Base-by-base conservation (phyloP, 1,140 invertebrate species). In the Holotrichia oblita region DNA sequence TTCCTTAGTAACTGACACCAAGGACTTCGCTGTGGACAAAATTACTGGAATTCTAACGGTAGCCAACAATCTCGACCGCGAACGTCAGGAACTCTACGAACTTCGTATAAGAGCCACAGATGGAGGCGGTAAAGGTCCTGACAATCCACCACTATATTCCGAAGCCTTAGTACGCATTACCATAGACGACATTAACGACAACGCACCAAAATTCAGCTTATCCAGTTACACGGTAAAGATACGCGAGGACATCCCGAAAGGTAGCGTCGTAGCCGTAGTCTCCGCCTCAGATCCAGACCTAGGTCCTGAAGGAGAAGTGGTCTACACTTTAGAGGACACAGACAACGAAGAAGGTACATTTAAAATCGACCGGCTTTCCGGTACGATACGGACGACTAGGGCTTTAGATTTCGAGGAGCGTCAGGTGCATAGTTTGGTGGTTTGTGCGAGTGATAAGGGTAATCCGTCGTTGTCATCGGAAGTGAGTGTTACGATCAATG, bases 121-220 rank as follows among this genome's bases (percentile, higher is more conserved):
- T 86, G 92, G 91, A 0, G 86, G 89, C 10, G 87, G 87, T 0
- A 85, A 86, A 9, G 81, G 81, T 42, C 85, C 84, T 3, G 86
- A 90, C 12, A 82, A 88, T 4, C 86, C 89, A 0, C 86, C 90
- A 0, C 87, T 96, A 8, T 91, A 92, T 80, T 92, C 94, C 0
- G 94, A 96, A 78, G 94, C 95, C 1, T 80, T 94, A 1, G 92
- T 98, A 40, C 88, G 94, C 20, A 91, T 98, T 17, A 90, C 91
- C 1, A 92, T 98, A 0, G 93, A 96, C 81, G 97, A 99, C 85
- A 93, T 97, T 24, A 99, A 99, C 85, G 97, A 99, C 87, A 97
- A 97, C 84, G 90, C 94, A 0, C 97, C 97, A 0, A 90, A 88
- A 42, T 99, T 98, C 82, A 91, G 92, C 20, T 86, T 95, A 3